phyloP scores from a whole-genome alignment of 2,888 invertebrate genomes.

The Pemphredon lugubris region DNA sequence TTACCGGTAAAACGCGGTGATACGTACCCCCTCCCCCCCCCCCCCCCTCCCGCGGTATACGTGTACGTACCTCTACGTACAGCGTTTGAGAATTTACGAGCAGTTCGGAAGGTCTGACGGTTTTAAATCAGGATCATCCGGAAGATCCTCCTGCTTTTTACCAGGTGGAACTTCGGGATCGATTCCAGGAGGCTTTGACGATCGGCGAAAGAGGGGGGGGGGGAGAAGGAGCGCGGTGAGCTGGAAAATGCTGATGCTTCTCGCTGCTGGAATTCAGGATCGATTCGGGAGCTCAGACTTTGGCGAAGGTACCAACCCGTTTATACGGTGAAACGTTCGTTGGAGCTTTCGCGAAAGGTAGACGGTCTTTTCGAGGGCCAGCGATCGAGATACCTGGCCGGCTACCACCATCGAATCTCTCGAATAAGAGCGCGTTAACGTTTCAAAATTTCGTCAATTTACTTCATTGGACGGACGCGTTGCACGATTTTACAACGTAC shows the following conservation, averaged over 20 bases:
- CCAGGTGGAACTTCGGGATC: constrained; percentile 6
- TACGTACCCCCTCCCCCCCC: no score
- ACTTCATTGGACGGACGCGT: no score
- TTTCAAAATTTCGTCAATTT: no score
- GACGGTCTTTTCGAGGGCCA: constrained; percentile 32
- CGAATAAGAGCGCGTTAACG: constrained; percentile 21
- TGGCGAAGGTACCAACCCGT: constrained; percentile 2
- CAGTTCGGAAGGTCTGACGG: constrained; percentile 14
- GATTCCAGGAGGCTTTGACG: constrained; percentile 23
- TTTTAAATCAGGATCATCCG: constrained; percentile 48
- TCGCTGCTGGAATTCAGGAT: constrained; percentile 31
- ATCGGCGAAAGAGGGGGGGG: constrained; percentile 11
- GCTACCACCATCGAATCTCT: no score
- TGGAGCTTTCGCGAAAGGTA: constrained; percentile 15
- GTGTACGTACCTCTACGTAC: no score
- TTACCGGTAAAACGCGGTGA: no score
- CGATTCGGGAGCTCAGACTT: constrained; percentile 26
- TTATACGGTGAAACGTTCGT: neutral
- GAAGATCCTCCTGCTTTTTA: constrained; percentile 31
- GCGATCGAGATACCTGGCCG: constrained; percentile 41
- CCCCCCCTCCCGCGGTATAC: no score
- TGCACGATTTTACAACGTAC: no score
- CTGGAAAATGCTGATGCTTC: constrained; percentile 43
- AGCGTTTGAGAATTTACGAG: constrained; percentile 15
- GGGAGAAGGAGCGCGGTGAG: constrained; percentile 15